These are phyloP conservation scores for Leptinotarsa peninsularis DNA, from an alignment of 2,888 invertebrate species.

Conservation along the genomic window DNA sequence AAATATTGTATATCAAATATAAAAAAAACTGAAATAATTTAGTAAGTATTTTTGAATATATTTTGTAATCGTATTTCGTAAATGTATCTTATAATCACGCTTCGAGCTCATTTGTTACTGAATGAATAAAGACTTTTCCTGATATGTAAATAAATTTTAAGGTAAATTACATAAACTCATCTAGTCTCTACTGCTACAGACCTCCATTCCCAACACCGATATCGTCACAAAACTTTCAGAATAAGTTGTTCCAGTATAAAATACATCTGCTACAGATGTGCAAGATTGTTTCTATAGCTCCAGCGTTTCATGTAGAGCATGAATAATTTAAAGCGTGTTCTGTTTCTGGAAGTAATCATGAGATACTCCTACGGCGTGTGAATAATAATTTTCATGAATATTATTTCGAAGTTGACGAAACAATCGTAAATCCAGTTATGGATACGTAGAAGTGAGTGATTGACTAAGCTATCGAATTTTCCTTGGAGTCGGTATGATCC, in stretches of 20 bases:
- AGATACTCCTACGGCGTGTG: constrained; percentile 35
- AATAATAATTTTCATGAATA: constrained; percentile 33
- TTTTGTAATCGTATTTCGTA: no score
- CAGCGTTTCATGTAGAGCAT: constrained; percentile 33
- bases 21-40: no score
- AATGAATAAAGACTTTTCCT: no score
- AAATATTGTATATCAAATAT: no score
- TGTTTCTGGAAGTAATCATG: constrained; percentile 36
- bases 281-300: constrained; percentile 36
- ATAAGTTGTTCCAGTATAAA: constrained; percentile 24
- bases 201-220: constrained; percentile 1
- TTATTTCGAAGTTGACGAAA: constrained; percentile 23
- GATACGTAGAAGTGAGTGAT: constrained; percentile 13
- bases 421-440: constrained; percentile 5
- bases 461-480: neutral
- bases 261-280: constrained; percentile 28
- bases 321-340: constrained; percentile 34
- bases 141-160: no score
- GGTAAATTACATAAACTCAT: no score
- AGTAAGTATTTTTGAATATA: no score
- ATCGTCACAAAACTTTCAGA: constrained; percentile 18
- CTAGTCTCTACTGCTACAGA: neutral
- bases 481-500: neutral
- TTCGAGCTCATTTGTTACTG: no score
- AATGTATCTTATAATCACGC: no score